Percentiles rank a stretch among this genome's conserved stretches.
Evolutionary conservation across 2,113 vertebrate species (phyloP).

Genomic region (Holacanthus passer): DNA sequence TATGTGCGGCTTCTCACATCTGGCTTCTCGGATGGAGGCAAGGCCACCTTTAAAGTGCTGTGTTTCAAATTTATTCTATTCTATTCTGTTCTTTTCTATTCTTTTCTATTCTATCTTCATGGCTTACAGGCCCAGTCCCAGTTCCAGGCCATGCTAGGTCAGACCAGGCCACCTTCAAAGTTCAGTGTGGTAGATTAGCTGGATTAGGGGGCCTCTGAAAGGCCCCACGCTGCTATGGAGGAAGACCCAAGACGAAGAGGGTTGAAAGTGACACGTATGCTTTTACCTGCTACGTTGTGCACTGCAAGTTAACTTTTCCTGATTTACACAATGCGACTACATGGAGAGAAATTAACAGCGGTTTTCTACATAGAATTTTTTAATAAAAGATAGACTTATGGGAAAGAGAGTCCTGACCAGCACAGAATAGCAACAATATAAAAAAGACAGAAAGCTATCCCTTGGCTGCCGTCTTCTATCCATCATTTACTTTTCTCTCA

Average conservation of each 20-base stretch:
- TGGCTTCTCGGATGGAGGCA: conserved; percentile 39
- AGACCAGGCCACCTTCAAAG: conserved; percentile 92
- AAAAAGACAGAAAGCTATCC: background rate
- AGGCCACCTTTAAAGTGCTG: conserved; percentile 34
- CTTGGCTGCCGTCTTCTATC: conserved; percentile 22
- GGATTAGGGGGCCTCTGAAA: conserved; percentile 94
- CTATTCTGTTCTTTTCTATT: conserved; percentile 38
- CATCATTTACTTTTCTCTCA: conserved; percentile 30
- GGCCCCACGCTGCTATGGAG: conserved; percentile 91
- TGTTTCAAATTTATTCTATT: conserved; percentile 30
- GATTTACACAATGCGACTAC: conserved; percentile 21
- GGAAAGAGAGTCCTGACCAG: background rate
- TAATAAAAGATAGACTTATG: conserved; percentile 13
- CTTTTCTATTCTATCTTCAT: conserved; percentile 39
- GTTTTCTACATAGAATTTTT: conserved; percentile 5
- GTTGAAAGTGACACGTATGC: conserved; percentile 88
- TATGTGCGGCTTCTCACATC: conserved; percentile 52
- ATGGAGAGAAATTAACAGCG: conserved; percentile 7
- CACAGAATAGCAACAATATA: conserved; percentile 3
- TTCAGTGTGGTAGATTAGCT: conserved; percentile 95
- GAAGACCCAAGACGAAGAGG: conserved; percentile 89
- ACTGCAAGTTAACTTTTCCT: conserved; percentile 30
- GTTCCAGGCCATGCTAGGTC: conserved; percentile 80
- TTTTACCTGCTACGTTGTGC: conserved; percentile 85
- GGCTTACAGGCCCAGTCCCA: conserved; percentile 66